Evolutionary conservation across 2,797 vertebrate species (phyloP).

Genomic region (Tenualosa thibaudeaui): DNA sequence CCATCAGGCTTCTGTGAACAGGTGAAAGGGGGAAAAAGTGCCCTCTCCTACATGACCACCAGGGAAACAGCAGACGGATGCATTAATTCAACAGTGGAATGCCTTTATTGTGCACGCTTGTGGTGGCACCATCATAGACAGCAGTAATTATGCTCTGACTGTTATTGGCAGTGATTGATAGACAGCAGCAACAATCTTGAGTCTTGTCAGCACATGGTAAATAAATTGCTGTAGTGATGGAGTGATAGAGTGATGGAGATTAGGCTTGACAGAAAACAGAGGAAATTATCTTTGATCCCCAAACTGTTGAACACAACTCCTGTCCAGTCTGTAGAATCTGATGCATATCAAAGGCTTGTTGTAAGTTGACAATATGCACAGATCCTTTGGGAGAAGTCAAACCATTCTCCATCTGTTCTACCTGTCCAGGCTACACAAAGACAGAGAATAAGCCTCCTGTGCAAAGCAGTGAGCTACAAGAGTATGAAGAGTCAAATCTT

Average conservation of each 20-base stretch:
- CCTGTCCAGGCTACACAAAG: background rate
- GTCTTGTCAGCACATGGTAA: background rate
- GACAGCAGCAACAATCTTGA: slow-evolving; percentile 11
- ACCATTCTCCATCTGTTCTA: slow-evolving; percentile 11
- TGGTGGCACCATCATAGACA: background rate
- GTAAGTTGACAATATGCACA: background rate
- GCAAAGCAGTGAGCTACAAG: background rate
- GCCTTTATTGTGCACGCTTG: background rate
- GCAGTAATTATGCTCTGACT: background rate
- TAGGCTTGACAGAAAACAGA: background rate
- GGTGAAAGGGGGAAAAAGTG: background rate
- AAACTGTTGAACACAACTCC: background rate
- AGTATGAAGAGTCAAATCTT: background rate
- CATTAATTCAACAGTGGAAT: background rate
- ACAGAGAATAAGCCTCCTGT: background rate
- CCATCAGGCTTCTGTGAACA: background rate
- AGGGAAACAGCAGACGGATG: background rate
- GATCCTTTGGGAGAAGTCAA: background rate
- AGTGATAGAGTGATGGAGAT: background rate
- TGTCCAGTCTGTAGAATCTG: background rate
- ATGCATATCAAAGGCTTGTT: background rate
- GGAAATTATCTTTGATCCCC: background rate
- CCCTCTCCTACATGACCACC: background rate
- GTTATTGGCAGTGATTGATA: slow-evolving; percentile 18
- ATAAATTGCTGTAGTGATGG: background rate